A percentile compares a stretch with the other conserved stretches of the same genome.
Conservation (phyloP, 2,113 vertebrate species). For the Sinocyclocheilus anshuiensis region DNA sequence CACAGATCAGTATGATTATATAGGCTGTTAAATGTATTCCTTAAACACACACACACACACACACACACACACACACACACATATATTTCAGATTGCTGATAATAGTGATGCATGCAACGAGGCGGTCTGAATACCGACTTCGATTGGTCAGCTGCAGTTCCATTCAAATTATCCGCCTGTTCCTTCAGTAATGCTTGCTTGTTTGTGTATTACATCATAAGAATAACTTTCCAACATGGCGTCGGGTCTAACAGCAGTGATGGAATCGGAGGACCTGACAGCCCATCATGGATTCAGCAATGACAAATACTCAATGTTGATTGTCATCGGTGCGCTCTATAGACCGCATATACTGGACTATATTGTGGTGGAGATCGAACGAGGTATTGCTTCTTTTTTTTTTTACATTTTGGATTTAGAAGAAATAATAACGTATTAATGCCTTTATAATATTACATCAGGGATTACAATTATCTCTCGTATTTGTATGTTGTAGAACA, state of each 20-base stretch:
- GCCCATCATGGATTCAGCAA: conserved; percentile 61
- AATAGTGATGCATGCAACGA: not conserved
- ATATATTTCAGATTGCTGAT: no score
- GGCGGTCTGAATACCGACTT: not conserved
- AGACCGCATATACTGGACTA: conserved; percentile 70
- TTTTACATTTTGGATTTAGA: not conserved
- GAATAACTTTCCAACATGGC: conserved; percentile 74
- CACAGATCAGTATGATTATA: no score
- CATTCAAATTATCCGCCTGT: conserved; percentile 11
- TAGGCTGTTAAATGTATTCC: no score
- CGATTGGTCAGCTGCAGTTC: not conserved
- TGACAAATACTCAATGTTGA: conserved; percentile 79
- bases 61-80: no score
- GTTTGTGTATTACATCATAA: conserved; percentile 73
- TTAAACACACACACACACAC: no score
- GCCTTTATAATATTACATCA: not conserved
- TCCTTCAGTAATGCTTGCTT: conserved; percentile 51
- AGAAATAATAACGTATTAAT: not conserved
- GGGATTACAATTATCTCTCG: not conserved
- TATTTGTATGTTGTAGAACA: not conserved
- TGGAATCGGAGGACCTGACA: conserved; percentile 63
- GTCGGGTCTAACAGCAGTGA: conserved; percentile 68
- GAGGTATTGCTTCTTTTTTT: conserved; percentile 70
- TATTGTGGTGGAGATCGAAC: conserved; percentile 76
- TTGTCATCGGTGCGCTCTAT: conserved; percentile 79